Evolutionary conservation across 2,888 invertebrate genomes (phyloP), one percentile per base, ranked within the genome.

Genomic region (Xylota sylvarum): DNA sequence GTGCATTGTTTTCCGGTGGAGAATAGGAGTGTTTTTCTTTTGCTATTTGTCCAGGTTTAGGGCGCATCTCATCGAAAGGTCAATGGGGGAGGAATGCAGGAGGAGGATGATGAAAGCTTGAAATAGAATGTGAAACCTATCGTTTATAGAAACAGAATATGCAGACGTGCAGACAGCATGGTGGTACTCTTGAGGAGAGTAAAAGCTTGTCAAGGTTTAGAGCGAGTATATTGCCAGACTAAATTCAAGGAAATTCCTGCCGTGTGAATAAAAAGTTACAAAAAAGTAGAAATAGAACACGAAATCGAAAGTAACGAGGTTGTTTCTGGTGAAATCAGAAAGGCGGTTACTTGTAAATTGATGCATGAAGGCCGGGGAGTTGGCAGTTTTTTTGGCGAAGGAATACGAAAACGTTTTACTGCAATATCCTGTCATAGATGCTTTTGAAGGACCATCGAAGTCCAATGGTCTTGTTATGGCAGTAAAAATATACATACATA

Each of bases 21-120:
- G 10, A 27, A 10, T 5, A 23, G 14, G 5, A 7, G 35, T 10
- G 30, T 17, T 30, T 43, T 30, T 46, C 12, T 43, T 46, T 46
- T 3, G 23, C 23, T 35, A 7, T 50, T 35, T 40, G 19, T 46
- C 9, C 48, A 56, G 56, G 37, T 50, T 82, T 50, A 58, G 70
- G 77, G 77, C 64, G 77, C 82, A 77, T 77, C n/a, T n/a, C 56
- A 50, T 17, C 62, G 14, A 82, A 77, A 82, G 82, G 82, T 82
- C 82, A 82, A 62, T 65, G 64, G 48, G 74, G 72, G 56, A 23
- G 27, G 52, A 37, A 23, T 9, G 46, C 27, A 72, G 17, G 35
- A 35, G n/a, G 23, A 23, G 1, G 23, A 23, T 23, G 43, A 10
- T 9, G 23, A 67, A 78, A 78, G 83, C 83, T 77, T 32, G 2